These are phyloP conservation scores for Euproctis similis DNA, from an alignment of 2,888 invertebrate species.

Conservation along the genomic window DNA sequence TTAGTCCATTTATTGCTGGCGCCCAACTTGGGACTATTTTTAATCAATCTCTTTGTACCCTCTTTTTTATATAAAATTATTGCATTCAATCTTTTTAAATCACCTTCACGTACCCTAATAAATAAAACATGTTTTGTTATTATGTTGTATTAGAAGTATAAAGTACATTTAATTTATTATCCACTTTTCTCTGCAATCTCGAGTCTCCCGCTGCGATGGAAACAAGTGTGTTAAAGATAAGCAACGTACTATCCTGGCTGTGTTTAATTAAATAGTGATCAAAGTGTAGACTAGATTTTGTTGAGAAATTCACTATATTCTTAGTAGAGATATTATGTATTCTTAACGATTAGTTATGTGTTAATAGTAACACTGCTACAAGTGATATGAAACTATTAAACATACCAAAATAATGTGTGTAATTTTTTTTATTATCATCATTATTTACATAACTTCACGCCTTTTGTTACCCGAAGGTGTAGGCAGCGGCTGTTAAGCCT, in stretches of 20 bases:
- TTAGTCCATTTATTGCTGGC: slow-evolving; percentile 24
- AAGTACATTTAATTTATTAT: slow-evolving; percentile 13
- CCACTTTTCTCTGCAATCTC: slow-evolving; percentile 19
- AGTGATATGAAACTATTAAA: no score
- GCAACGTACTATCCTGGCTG: slow-evolving; percentile 17
- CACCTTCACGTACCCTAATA: slow-evolving; percentile 11
- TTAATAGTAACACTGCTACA: no score
- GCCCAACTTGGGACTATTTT: slow-evolving; percentile 31
- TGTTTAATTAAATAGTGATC: slow-evolving; percentile 23
- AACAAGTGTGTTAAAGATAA: slow-evolving; percentile 12
- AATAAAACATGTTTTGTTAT: slow-evolving; percentile 19
- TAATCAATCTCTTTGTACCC: slow-evolving; percentile 17
- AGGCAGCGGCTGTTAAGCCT: no score
- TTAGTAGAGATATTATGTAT: no score
- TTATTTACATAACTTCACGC: no score
- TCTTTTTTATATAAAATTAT: slow-evolving; percentile 7
- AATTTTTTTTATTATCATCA: no score
- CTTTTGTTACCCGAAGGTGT: no score
- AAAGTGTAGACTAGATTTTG: slow-evolving; percentile 19
- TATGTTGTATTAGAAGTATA: slow-evolving; percentile 16
- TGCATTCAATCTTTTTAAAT: slow-evolving; percentile 13
- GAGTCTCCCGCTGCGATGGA: slow-evolving; percentile 16
- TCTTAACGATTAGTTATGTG: no score
- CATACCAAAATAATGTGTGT: no score
- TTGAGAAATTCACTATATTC: no score